Percentiles rank a stretch among this genome's conserved stretches.
Conservation (phyloP, 2,113 vertebrate species). For the Barbus barbus region DNA sequence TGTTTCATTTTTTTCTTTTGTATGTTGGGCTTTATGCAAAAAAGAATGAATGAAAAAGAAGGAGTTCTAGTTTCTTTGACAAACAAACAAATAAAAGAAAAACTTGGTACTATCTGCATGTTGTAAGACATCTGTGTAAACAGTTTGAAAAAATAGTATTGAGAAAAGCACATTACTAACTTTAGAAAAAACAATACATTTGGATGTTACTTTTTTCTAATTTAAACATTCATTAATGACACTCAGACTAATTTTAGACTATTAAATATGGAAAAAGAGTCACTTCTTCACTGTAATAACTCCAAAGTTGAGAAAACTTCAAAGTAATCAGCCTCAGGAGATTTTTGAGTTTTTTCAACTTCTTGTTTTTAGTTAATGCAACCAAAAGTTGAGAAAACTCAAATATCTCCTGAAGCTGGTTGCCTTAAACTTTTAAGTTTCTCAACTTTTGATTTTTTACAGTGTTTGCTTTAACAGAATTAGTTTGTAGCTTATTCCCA, state of each 20-base stretch:
- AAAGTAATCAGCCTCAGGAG: too few relatives aligned
- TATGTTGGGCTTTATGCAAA: not conserved
- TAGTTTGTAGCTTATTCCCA: not conserved
- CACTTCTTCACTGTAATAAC: too few relatives aligned
- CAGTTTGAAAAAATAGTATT: not conserved
- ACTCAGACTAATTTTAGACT: not conserved
- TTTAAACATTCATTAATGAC: not conserved
- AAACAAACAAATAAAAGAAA: not conserved
- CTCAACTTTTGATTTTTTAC: too few relatives aligned
- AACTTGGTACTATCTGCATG: not conserved
- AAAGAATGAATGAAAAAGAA: too few relatives aligned
- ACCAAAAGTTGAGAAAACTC: too few relatives aligned
- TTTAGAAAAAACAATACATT: too few relatives aligned
- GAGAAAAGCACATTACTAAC: not conserved
- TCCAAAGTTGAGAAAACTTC: too few relatives aligned
- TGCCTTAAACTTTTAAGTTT: too few relatives aligned
- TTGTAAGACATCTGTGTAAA: not conserved
- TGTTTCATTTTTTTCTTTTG: too few relatives aligned
- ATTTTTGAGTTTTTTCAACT: too few relatives aligned
- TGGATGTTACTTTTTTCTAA: not conserved
- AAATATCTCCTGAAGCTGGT: too few relatives aligned
- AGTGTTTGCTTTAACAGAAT: not conserved
- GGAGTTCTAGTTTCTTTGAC: not conserved
- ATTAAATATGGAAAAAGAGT: not conserved
- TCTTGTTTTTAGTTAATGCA: too few relatives aligned